phyloP scores from a whole-genome alignment of 2,888 invertebrate species.

The Eucera pruinosa region DNA sequence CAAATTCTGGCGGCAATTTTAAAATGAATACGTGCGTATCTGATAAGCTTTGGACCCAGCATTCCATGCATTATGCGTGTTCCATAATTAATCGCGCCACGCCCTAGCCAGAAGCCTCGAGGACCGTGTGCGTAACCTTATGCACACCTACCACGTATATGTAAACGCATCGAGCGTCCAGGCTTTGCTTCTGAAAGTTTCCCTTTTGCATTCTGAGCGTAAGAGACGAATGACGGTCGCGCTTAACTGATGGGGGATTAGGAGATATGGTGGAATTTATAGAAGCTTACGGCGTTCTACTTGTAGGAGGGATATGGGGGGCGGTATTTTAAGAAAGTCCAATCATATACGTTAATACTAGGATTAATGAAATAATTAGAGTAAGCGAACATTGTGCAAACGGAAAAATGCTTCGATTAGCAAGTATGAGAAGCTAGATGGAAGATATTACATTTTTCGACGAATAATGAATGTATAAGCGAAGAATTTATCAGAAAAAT shows the following conservation, averaged over 20 bases:
- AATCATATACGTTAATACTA: too few relatives aligned
- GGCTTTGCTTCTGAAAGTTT: constrained; percentile 1
- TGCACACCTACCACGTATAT: constrained; percentile 7
- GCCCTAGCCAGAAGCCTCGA: constrained; percentile 41
- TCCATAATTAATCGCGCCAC: constrained; percentile 57
- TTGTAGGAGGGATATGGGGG: neutral
- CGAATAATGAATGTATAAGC: neutral
- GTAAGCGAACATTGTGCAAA: too few relatives aligned
- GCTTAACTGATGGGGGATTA: neutral
- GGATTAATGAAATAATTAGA: too few relatives aligned
- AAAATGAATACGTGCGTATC: constrained; percentile 16
- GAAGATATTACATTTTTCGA: neutral
- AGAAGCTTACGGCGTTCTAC: neutral
- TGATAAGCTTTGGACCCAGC: constrained; percentile 13
- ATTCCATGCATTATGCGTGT: constrained; percentile 50
- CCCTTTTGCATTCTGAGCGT: constrained; percentile 1
- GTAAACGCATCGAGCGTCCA: constrained; percentile 4
- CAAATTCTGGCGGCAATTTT: neutral
- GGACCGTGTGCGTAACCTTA: constrained; percentile 1
- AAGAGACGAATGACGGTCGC: neutral
- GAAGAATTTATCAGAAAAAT: neutral
- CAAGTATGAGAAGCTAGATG: neutral
- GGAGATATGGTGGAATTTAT: too few relatives aligned
- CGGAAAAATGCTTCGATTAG: too few relatives aligned
- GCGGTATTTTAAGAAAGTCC: too few relatives aligned